Base-by-base conservation (phyloP, 2,113 vertebrate genomes). In the Xyrauchen texanus region DNA sequence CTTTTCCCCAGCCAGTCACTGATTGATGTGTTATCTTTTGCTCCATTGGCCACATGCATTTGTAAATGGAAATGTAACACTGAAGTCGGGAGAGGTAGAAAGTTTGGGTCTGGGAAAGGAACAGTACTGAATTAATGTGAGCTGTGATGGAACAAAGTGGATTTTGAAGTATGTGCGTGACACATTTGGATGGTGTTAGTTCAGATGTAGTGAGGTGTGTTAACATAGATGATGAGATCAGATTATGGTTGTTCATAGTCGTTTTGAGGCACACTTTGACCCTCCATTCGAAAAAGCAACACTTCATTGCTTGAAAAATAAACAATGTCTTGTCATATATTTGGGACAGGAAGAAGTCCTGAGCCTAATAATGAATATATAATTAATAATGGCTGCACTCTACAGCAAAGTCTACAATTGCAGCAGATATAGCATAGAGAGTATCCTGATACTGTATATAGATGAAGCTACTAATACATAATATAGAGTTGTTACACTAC, bases 11-110 rank as follows among this genome's bases (percentile, higher is more conserved):
- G 85, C 76, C 79, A 66, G 66, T 58, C 61, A 85, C 81, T 88
- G 89, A 90, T 85, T 82, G 89, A 90, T 89, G 82, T 81, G 82
- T 86, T 82, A 87, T 86, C 84, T 82, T 72, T 12, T 5, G 66
- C 78, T 85, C 80, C 77, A 68, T 52, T 69, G 46, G 68, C 76
- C 84, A 45, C 85, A 65, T 79, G 81, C 83, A 84, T 89, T 85
- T 81, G 68, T 80, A 73, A 84, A 81, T 70, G 74, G 72, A 77
- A 86, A 82, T 80, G 63, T 61, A 82, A 61, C 65, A 55, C 51
- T 52, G 64, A 70, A 68, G 47, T 60, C 45, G 15, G 46, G 49
- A 61, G 61, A 68, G 34, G 44, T 53, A 45, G 71, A n/a, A 65
- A 65, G 63, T 47, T 44, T 73, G 42, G 12, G 55, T 12, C 45